phyloP scores from a whole-genome alignment of 2,113 vertebrate species.

The Butorides virescens region DNA sequence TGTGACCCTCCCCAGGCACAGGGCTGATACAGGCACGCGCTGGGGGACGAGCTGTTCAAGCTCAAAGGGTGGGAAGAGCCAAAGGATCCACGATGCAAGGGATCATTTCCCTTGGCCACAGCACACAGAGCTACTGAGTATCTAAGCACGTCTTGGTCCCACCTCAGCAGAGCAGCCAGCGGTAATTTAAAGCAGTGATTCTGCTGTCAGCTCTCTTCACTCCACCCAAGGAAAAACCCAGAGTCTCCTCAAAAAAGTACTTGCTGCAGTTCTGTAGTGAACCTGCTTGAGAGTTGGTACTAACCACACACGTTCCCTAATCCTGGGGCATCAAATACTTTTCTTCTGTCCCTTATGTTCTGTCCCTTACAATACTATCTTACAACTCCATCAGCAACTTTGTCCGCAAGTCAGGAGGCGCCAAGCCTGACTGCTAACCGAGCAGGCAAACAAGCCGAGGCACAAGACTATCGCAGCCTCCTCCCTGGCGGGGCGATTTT shows the following conservation, averaged over 20 bases:
- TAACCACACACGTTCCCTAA: not conserved
- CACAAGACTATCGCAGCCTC: not conserved
- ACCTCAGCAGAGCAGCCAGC: not conserved
- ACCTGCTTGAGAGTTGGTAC: not conserved
- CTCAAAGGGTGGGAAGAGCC: not conserved
- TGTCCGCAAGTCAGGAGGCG: too few relatives aligned
- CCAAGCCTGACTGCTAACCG: not conserved
- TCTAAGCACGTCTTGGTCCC: not conserved
- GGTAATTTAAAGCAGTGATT: not conserved
- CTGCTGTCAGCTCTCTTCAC: not conserved
- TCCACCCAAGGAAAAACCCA: not conserved
- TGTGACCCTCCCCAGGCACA: not conserved
- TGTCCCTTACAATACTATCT: not conserved
- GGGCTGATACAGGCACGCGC: not conserved
- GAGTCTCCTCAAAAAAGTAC: not conserved
- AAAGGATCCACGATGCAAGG: not conserved
- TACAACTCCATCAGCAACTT: not conserved
- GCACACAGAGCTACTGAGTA: not conserved
- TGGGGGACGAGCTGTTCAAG: not conserved
- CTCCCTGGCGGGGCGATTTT: not conserved
- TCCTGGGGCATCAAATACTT: not conserved
- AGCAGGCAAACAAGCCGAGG: not conserved
- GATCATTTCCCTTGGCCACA: not conserved
- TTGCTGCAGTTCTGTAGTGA: not conserved
- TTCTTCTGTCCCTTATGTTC: not conserved